These are phyloP conservation scores for Oncorhynchus kisutch DNA, from an alignment of 2,113 vertebrate species.

Conservation along the genomic window DNA sequence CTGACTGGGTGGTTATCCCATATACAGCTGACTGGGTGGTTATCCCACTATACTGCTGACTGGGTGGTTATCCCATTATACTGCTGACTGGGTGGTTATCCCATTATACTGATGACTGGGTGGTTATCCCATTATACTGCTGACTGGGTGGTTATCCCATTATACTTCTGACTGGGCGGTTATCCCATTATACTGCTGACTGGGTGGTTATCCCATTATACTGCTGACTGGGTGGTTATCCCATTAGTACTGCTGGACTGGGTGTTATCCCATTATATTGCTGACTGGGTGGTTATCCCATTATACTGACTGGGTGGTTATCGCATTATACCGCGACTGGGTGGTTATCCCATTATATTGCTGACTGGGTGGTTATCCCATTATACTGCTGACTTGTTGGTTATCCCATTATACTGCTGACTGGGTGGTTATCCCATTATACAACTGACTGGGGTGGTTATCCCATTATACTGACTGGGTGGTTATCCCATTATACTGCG, in stretches of 20 bases:
- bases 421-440: too few relatives aligned
- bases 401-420: too few relatives aligned
- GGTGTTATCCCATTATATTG: conserved; percentile 7
- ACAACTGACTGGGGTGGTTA: too few relatives aligned
- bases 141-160: conserved; percentile 16
- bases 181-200: background rate
- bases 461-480: background rate
- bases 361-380: too few relatives aligned
- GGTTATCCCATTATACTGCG: conserved; percentile 5
- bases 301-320: conserved; percentile 18
- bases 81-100: too few relatives aligned
- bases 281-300: background rate
- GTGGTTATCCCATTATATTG: too few relatives aligned
- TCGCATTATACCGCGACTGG: background rate
- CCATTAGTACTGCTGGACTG: conserved; percentile 1
- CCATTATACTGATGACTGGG: background rate
- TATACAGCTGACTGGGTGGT: too few relatives aligned
- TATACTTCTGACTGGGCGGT: background rate
- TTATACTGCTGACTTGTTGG: too few relatives aligned
- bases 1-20: too few relatives aligned
- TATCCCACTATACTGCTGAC: too few relatives aligned
- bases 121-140: background rate
- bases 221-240: background rate
- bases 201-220: conserved; percentile 15
- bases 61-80: too few relatives aligned